These are phyloP conservation scores for Eupithecia vulgata DNA, from an alignment of 2,888 invertebrate species.

Conservation along the genomic window DNA sequence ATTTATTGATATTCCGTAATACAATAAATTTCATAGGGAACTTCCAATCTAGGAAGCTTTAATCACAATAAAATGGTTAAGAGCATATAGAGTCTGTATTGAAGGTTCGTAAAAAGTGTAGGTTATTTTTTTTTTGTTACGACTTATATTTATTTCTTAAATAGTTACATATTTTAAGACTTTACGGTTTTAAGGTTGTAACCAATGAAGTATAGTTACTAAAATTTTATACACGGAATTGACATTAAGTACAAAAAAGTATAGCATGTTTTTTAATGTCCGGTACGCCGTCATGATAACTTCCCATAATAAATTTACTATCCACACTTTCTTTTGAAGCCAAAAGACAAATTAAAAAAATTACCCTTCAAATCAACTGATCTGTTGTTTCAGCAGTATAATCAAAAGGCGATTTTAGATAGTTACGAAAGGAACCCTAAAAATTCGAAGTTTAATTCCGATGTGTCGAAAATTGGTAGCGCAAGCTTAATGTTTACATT, in stretches of 20 bases:
- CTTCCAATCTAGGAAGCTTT: neutral
- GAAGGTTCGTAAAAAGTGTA: neutral
- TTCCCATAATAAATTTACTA: neutral
- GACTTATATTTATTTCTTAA: neutral
- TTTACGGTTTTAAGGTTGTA: too few relatives aligned
- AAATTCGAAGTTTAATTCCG: neutral
- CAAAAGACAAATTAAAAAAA: neutral
- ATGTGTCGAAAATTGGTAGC: constrained; percentile 22
- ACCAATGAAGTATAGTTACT: too few relatives aligned
- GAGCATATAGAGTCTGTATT: neutral
- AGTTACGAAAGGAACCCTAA: neutral
- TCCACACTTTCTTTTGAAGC: neutral
- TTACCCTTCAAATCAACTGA: neutral
- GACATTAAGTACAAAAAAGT: neutral
- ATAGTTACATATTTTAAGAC: neutral
- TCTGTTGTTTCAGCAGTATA: neutral
- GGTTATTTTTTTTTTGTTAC: neutral
- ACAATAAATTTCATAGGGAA: neutral
- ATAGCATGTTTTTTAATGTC: neutral
- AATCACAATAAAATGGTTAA: neutral
- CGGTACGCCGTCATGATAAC: neutral
- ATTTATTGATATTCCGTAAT: neutral
- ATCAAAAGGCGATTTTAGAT: neutral
- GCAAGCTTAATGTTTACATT: constrained; percentile 29
- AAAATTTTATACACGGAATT: neutral